These are phyloP conservation scores for Nesoenas mayeri DNA, from an alignment of 2,113 vertebrate genomes.

Conservation along the genomic window DNA sequence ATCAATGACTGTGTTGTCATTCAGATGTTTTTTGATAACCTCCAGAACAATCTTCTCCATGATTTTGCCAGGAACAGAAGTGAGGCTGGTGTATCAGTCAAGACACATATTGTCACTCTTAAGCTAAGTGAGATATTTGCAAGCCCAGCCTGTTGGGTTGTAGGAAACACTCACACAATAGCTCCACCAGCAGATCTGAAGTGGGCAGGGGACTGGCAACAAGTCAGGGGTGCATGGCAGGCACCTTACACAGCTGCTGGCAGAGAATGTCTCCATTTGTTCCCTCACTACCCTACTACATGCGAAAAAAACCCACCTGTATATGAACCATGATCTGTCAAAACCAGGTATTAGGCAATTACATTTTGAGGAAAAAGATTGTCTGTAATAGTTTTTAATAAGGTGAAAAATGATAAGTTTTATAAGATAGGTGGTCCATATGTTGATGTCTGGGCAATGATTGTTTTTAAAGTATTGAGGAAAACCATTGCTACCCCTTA, in stretches of 20 bases:
- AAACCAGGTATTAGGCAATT: background rate
- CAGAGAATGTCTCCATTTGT: fast-evolving
- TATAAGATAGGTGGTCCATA: background rate
- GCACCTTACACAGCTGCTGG: fast-evolving
- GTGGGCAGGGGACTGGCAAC: background rate
- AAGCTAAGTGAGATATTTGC: fast-evolving
- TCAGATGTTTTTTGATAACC: too few relatives aligned
- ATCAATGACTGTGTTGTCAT: too few relatives aligned
- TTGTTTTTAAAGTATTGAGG: background rate
- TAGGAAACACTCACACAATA: fast-evolving
- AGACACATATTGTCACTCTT: fast-evolving
- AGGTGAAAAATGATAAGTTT: background rate
- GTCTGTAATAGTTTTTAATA: background rate
- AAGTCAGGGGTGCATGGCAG: background rate
- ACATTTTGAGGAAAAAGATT: background rate
- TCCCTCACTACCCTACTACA: background rate
- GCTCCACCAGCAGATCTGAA: background rate
- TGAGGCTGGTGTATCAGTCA: background rate
- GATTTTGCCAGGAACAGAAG: too few relatives aligned
- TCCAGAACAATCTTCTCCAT: too few relatives aligned
- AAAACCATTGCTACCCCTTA: background rate
- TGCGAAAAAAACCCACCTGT: background rate
- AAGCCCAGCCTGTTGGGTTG: background rate
- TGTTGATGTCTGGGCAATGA: background rate
- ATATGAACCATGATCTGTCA: background rate